phyloP scores from a whole-genome alignment of 2,888 invertebrate species.

The Myopa tessellatipennis region DNA sequence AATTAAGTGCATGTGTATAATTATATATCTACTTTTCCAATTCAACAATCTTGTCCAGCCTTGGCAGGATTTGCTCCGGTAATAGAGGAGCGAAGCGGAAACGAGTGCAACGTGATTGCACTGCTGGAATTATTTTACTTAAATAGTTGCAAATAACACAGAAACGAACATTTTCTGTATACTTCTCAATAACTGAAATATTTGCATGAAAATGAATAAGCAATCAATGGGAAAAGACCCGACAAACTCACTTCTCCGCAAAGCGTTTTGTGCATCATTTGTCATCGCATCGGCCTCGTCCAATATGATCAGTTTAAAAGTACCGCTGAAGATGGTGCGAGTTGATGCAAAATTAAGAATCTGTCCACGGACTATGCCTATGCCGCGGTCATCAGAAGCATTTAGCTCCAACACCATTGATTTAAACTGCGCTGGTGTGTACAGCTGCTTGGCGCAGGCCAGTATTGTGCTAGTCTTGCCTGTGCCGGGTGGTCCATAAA shows the following conservation, averaged over 20 bases:
- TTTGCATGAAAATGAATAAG: constrained; percentile 49
- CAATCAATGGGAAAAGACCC: constrained; percentile 62
- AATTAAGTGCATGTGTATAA: not conserved
- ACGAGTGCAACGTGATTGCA: constrained; percentile 97
- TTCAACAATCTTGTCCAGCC: constrained; percentile 85
- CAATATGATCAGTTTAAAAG: constrained; percentile 94
- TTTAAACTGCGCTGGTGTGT: constrained; percentile 87
- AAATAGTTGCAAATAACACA: constrained; percentile 99
- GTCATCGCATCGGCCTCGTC: constrained; percentile 99
- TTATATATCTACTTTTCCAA: constrained; percentile 77
- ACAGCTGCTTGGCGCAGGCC: constrained; percentile 93
- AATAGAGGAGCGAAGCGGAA: constrained; percentile 94
- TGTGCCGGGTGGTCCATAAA: constrained; percentile 98
- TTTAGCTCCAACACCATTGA: constrained; percentile 96
- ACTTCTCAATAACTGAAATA: constrained; percentile 88
- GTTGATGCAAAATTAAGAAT: constrained; percentile 97
- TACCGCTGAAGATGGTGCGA: constrained; percentile 91
- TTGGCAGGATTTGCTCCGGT: constrained; percentile 87
- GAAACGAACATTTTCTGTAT: constrained; percentile 97
- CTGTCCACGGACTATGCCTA: constrained; percentile 92
- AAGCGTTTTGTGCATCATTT: constrained; percentile 98
- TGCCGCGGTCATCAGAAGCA: constrained; percentile 98
- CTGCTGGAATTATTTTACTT: constrained; percentile 97
- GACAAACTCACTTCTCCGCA: constrained; percentile 80
- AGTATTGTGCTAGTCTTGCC: constrained; percentile 98